These are phyloP conservation scores for Salvelinus fontinalis DNA, from an alignment of 2,113 vertebrate species.

Conservation along the genomic window DNA sequence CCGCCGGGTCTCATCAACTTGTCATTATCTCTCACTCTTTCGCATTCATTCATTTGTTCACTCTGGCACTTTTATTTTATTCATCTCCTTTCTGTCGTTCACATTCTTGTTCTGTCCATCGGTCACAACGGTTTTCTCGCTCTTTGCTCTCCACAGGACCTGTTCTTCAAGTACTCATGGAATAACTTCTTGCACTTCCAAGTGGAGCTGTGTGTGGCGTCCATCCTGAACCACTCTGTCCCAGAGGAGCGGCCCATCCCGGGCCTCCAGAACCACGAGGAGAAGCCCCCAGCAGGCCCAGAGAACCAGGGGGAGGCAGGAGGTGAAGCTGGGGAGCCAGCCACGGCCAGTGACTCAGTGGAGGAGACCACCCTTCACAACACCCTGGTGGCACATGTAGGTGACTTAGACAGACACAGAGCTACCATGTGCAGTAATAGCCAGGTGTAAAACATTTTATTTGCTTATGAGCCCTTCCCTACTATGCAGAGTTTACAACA, in stretches of 20 bases:
- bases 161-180: slow-evolving; percentile 98
- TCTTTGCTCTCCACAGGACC: slow-evolving; percentile 75
- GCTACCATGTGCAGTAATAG: too few relatives aligned
- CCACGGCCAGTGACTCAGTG: slow-evolving; percentile 35
- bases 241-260: slow-evolving; percentile 64
- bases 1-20: not conserved
- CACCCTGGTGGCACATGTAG: slow-evolving; percentile 86
- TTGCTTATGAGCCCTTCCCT: too few relatives aligned
- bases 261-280: slow-evolving; percentile 66
- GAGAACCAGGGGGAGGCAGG: slow-evolving; percentile 35
- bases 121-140: not conserved
- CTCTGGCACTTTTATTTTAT: not conserved
- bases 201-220: slow-evolving; percentile 93
- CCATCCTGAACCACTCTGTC: slow-evolving; percentile 84
- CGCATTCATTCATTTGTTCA: not conserved
- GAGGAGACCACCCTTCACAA: slow-evolving; percentile 61
- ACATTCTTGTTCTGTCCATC: not conserved
- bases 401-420: slow-evolving; percentile 29
- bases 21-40: not conserved
- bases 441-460: too few relatives aligned
- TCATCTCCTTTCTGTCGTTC: not conserved
- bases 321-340: slow-evolving; percentile 65
- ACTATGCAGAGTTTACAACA: too few relatives aligned
- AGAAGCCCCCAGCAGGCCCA: slow-evolving; percentile 34
- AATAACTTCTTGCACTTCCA: slow-evolving; percentile 99